Evolutionary conservation across 2,888 invertebrate genomes (phyloP), one percentile per base, ranked within the genome.

Genomic region (Meteorus colon): DNA sequence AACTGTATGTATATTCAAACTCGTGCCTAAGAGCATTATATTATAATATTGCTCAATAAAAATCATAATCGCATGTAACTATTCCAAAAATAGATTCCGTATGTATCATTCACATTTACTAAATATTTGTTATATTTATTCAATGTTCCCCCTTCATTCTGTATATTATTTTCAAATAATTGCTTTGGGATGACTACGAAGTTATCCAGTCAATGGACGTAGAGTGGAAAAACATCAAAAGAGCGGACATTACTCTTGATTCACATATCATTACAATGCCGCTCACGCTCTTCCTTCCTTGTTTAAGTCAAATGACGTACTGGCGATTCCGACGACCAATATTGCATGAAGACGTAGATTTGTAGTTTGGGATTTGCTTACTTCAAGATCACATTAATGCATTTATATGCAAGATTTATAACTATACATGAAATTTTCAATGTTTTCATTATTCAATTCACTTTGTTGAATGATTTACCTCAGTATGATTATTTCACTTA

Each of bases 21-120:
- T 63, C 27, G 71, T 75, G 75, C 75, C 75, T 75, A 75, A 69
- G 71, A 66, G 75, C 63, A 69, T 70, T 51, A 66, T 41, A 37
- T 65, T 75, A 29, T 71, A 55, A 6, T 55, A 71, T 41, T 75
- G 71, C 66, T 71, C 66, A 70, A 66, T 27, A 24, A 67, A 67
- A 14, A 67, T 60, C 37, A 59, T 51, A 59, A 65, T 45, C 29
- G 55, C 27, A 66, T 75, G 31, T 66, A 75, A 75, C 70, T 65
- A 55, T 65, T 55, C 55, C 4, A 55, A 55, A 55, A 71, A 75
- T 48, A 68, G 65, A 65, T 65, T 65, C 41, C 65, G 59, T 73
- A 59, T 73, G 59, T 66, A 55, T 14, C 34, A n/a, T 29, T 27
- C 59, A 24, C 27, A 66, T 73, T 66, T 27, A 27, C 41, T 51